Base-by-base conservation (phyloP, 2,888 invertebrate species). In the Caenorhabditis uteleia region DNA sequence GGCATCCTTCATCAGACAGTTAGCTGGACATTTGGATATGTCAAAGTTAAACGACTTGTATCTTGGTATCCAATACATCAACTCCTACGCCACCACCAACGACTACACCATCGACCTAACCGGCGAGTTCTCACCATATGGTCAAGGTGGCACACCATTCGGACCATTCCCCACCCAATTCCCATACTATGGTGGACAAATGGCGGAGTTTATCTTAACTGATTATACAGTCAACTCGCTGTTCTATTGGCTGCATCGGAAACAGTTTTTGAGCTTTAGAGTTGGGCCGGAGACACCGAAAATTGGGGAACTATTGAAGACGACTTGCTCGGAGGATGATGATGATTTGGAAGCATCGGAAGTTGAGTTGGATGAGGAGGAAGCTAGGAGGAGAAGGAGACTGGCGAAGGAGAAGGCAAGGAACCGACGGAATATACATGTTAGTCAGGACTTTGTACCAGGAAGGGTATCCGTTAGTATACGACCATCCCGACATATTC, bases 271-370 rank as follows among this genome's bases (percentile, higher is more conserved):
- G 42, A 60, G 68, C 5, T 73, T 82, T 75, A 70, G 80, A 3
- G 68, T 81, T 26, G 81, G 78, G 1, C 80, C 81, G 18, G 78
- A 82, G 23, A 81, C 82, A 5, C 82, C 82, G 8, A 81, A 80
- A 58, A 77, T 82, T 27, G 82, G 82, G 20, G 75, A 75, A 14
- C 62, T 81, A 14, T 47, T 81, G 42, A 81, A 82, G 61, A 81
- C 82, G 7, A 79, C 82, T 1, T 81, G 82, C 60, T 68, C 71
- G 1, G 80, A 77, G 8, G 80, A 79, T 14, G 80, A 74, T 12
- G 79, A 77, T 7, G 73, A 73, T 26, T 48, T 72, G 46, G 72
- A 72, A 26, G 64, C 59, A 5, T 60, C 67, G 12, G 64, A 70
- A 18, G 70, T 80, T 8, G 80, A 80, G 54, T 33, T 56, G 18